These are phyloP conservation scores for Heloderma charlesbogerti DNA, from an alignment of 2,113 vertebrate species.

Conservation along the genomic window DNA sequence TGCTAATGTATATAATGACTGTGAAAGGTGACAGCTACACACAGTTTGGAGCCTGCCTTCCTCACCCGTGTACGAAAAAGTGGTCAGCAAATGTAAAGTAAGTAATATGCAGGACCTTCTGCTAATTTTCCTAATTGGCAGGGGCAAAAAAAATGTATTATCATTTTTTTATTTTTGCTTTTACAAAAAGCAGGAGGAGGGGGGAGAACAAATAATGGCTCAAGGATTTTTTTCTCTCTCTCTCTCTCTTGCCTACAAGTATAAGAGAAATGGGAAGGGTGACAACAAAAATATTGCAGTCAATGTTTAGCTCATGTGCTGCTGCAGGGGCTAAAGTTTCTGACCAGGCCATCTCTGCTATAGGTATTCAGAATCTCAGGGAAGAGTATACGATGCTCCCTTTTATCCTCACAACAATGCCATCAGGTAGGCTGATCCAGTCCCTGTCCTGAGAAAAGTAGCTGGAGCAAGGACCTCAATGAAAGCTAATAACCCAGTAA, in stretches of 20 bases:
- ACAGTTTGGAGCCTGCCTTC: conserved; percentile 34
- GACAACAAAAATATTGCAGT: no score
- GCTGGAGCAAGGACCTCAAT: no score
- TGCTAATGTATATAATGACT: conserved; percentile 44
- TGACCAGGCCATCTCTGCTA: background rate
- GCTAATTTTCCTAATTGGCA: conserved; percentile 49
- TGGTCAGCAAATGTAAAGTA: conserved; percentile 39
- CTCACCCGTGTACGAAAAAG: background rate
- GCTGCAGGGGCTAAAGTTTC: no score
- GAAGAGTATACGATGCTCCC: no score
- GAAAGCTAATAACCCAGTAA: no score
- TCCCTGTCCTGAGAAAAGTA: no score
- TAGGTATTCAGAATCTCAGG: no score
- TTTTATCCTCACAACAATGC: no score
- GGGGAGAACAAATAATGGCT: background rate
- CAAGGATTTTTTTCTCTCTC: conserved; percentile 19
- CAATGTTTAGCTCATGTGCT: no score
- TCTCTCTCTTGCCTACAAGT: background rate
- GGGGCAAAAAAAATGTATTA: background rate
- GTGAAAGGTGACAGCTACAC: conserved; percentile 20
- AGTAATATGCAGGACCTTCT: conserved; percentile 42
- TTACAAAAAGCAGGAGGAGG: background rate
- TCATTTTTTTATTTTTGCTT: conserved; percentile 14
- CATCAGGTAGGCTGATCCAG: no score
- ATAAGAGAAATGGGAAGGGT: no score